These are phyloP conservation scores for Mesocricetus auratus DNA, from an alignment of 2,113 vertebrate genomes.

Conservation along the genomic window DNA sequence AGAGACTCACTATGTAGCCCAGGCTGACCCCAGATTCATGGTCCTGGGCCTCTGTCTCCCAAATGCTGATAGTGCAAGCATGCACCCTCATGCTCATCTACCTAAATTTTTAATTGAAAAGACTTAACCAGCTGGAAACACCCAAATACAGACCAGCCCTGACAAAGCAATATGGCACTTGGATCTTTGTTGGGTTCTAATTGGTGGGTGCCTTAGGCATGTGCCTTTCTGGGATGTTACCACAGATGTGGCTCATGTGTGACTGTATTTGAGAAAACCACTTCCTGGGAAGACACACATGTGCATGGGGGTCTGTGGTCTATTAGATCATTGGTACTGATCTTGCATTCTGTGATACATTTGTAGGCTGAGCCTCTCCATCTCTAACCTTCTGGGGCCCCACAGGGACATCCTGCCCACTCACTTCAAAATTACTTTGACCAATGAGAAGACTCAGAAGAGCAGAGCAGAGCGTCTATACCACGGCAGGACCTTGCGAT, in stretches of 20 bases:
- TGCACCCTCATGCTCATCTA: background rate
- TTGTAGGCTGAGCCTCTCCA: background rate
- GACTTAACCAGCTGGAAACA: background rate
- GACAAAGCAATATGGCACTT: background rate
- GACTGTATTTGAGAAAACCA: background rate
- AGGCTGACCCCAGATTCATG: background rate
- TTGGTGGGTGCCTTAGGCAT: background rate
- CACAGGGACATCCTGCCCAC: fast-evolving
- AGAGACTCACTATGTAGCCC: background rate
- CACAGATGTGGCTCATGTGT: background rate
- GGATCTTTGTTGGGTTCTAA: background rate
- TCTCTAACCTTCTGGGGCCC: background rate
- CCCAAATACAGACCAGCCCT: background rate
- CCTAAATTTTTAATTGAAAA: background rate
- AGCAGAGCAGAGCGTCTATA: background rate
- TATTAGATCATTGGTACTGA: background rate
- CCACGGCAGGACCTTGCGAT: fast-evolving
- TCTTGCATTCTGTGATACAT: background rate
- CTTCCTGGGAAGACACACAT: background rate
- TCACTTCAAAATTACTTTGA: background rate
- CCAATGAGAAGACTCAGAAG: background rate
- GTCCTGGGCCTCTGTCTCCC: background rate
- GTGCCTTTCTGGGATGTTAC: background rate
- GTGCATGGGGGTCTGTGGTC: background rate
- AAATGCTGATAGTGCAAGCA: background rate